These are phyloP conservation scores for Epinephelus coioides DNA, from an alignment of 2,797 vertebrate species.

Conservation along the genomic window DNA sequence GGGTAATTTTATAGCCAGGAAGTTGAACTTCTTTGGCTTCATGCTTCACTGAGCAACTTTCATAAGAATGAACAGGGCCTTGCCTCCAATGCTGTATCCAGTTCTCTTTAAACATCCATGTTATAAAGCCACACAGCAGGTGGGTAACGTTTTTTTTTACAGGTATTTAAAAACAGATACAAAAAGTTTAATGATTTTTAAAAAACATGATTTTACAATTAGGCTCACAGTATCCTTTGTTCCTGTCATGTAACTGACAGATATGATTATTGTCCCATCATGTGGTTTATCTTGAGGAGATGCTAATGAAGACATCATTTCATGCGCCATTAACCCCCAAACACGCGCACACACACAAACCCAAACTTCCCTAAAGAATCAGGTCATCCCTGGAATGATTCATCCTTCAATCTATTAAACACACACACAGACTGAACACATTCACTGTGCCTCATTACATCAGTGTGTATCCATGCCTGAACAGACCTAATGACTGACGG, in stretches of 20 bases:
- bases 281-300: conserved; percentile 62
- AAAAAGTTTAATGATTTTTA: conserved; percentile 1
- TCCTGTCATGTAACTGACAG: conserved; percentile 65
- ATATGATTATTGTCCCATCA: conserved; percentile 71
- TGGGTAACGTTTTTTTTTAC: background rate
- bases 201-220: conserved; percentile 5
- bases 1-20: too few relatives aligned
- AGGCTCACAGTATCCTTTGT: conserved; percentile 41
- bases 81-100: too few relatives aligned
- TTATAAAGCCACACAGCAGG: background rate
- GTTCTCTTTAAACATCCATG: too few relatives aligned
- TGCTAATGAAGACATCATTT: conserved; percentile 76
- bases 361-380: conserved; percentile 68
- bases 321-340: conserved; percentile 66
- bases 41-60: too few relatives aligned
- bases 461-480: conserved; percentile 70
- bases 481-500: conserved; percentile 69
- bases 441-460: conserved; percentile 60
- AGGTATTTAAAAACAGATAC: background rate
- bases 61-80: too few relatives aligned
- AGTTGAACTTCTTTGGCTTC: too few relatives aligned
- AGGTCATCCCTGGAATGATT: conserved; percentile 72
- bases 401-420: conserved; percentile 61
- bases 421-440: conserved; percentile 47
- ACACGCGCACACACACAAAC: conserved; percentile 30